Base-by-base conservation (phyloP, 2,888 invertebrate genomes). In the Drosophila kambysellisi region DNA sequence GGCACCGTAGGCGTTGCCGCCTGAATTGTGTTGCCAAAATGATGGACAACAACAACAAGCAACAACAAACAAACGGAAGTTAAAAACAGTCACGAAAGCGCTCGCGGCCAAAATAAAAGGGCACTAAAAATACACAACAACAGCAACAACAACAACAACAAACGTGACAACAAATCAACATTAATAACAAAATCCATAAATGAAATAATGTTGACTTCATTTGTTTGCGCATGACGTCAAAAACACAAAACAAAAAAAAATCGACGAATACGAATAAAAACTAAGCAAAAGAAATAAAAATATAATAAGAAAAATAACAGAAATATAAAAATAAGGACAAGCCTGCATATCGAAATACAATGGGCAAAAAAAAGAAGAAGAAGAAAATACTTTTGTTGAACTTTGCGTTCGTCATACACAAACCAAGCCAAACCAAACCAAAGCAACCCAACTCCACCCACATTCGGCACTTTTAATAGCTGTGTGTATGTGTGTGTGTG, bases 171-270 rank as follows among this genome's bases (percentile, higher is more conserved):
- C 76, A 88, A 70, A 64, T 74, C 88, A 87, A 82, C 88, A 78
- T 86, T 81, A 89, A 90, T 88, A 85, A 83, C 73, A 82, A 90
- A 90, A 89, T 90, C 89, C 82, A 90, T 91, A 90, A 91, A 81
- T 73, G 76, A 81, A 90, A 86, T 84, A 83, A 84, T 88, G 91
- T 89, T 77, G 80, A 83, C 81, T 89, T 76, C 75, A 85, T 83
- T 89, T 89, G 70, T 73, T 87, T 81, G 85, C 82, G 73, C 79
- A 87, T 85, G 84, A 85, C 84, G 84, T 85, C 89, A 89, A 86
- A 76, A 74, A 69, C 25, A 29, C 4, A n/a, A 41, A n/a, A 41
- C 39, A 15, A 46, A 50, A n/a, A 25, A 25, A 25, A 25, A 25
- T 25, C 25, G 25, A 25, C 25, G 54, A 25, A 54, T 12, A 30